phyloP scores from a whole-genome alignment of 1,140 invertebrate genomes.

The Saxidomus purpurata region DNA sequence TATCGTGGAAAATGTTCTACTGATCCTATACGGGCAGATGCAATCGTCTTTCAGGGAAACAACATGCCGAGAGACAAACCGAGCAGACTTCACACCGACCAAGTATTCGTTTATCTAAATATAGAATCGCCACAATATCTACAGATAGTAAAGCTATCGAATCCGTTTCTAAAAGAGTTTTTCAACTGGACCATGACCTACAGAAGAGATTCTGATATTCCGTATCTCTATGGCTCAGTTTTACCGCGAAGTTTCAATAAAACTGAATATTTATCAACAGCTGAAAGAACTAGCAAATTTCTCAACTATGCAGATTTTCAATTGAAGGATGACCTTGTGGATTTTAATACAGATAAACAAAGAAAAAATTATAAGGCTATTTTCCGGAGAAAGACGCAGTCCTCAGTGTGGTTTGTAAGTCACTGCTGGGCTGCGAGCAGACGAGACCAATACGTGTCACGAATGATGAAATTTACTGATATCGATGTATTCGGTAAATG shows the following conservation, averaged over 20 bases:
- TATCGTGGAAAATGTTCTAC: background rate
- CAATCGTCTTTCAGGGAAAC: constrained; percentile 40
- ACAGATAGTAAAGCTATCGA: constrained; percentile 59
- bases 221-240: constrained; percentile 89
- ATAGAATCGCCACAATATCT: constrained; percentile 47
- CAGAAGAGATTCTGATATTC: constrained; percentile 90
- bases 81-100: background rate
- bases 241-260: background rate
- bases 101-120: constrained; percentile 45
- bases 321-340: background rate
- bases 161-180: constrained; percentile 86
- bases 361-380: constrained; percentile 33
- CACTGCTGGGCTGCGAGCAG: constrained; percentile 28
- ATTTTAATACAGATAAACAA: background rate
- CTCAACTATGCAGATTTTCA: background rate
- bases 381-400: constrained; percentile 15
- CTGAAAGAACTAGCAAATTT: background rate
- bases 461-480: background rate
- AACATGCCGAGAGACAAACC: background rate
- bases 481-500: constrained; percentile 40
- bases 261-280: background rate
- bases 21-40: constrained; percentile 13
- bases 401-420: constrained; percentile 2
- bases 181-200: constrained; percentile 94
- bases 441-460: background rate